Conservation (phyloP, 2,888 invertebrate genomes). For the Watsonalla binaria region DNA sequence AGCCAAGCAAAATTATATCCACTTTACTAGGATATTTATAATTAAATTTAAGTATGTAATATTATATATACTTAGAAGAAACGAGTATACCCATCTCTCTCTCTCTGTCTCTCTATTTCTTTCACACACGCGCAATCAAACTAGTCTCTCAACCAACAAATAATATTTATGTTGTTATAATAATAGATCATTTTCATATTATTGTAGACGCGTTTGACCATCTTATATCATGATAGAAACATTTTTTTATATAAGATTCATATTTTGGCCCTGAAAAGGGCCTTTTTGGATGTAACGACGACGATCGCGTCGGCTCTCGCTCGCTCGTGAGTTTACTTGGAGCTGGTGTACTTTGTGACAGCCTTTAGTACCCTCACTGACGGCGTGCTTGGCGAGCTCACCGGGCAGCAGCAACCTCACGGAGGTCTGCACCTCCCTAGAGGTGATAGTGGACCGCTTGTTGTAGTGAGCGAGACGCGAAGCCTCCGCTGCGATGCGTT, state of each 20-base stretch:
- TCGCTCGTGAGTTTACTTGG: constrained; percentile 30
- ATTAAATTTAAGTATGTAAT: too few species aligned
- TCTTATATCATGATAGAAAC: not conserved
- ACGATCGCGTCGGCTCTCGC: not conserved
- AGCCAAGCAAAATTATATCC: not conserved
- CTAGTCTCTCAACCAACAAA: too few species aligned
- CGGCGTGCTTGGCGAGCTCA: constrained; percentile 84
- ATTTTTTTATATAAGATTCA: not conserved
- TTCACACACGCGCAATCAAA: too few species aligned
- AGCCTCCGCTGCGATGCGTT: constrained; percentile 82
- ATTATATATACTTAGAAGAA: too few species aligned
- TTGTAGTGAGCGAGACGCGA: constrained; percentile 81
- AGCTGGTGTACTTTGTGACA: constrained; percentile 78
- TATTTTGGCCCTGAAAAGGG: constrained; percentile 23
- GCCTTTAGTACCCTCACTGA: constrained; percentile 82
- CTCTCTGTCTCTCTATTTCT: too few species aligned
- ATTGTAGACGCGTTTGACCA: not conserved
- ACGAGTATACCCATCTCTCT: too few species aligned
- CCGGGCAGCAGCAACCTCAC: constrained; percentile 83
- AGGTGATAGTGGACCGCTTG: constrained; percentile 82
- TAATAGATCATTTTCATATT: not conserved
- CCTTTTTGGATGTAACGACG: constrained; percentile 8
- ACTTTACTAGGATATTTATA: too few species aligned
- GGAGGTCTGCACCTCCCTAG: constrained; percentile 84
- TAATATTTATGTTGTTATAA: too few species aligned